Conservation (phyloP, 2,113 vertebrate species). For the Apodemus sylvaticus region DNA sequence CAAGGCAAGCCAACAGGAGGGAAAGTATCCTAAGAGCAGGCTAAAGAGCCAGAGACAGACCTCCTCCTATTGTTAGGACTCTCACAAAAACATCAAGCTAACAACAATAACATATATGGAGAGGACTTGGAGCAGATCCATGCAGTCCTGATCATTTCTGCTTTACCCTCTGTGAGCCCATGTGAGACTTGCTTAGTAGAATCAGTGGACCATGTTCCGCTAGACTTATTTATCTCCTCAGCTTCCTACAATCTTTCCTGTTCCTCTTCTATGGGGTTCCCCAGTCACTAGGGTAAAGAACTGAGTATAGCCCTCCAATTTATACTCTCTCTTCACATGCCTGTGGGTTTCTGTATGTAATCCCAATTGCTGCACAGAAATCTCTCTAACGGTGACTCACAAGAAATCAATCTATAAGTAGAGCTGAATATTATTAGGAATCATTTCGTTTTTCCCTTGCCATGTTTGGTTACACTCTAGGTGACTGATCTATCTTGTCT, state of each 20-base stretch:
- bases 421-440: neutral
- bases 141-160: neutral
- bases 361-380: neutral
- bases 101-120: neutral
- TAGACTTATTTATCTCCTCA: neutral
- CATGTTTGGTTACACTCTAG: neutral
- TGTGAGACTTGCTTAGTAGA: neutral
- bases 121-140: neutral
- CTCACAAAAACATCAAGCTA: neutral
- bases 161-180: neutral
- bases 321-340: neutral
- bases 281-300: neutral
- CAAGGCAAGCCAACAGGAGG: neutral
- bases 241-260: neutral
- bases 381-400: neutral
- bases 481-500: neutral
- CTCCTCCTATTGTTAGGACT: neutral
- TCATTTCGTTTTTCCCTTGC: neutral
- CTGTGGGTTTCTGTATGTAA: neutral
- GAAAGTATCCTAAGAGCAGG: neutral
- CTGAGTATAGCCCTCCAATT: neutral
- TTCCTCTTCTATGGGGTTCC: accelerated
- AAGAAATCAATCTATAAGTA: neutral
- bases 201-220: neutral
- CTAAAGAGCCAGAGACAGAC: neutral